phyloP scores from a whole-genome alignment of 1,140 invertebrate genomes.

The Cryptotermes secundus region DNA sequence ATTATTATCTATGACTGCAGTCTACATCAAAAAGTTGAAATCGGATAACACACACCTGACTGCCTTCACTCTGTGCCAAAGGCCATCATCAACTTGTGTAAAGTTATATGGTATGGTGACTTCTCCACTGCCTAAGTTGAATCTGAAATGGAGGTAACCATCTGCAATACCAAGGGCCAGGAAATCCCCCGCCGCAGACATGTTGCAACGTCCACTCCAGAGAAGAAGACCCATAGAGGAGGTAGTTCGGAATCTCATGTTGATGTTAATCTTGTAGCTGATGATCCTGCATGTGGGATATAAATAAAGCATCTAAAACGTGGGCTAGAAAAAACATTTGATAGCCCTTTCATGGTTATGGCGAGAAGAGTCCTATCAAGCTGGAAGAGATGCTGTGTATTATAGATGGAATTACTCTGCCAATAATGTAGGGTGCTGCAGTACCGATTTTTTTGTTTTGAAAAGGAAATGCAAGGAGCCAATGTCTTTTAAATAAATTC shows the following conservation, averaged over 20 bases:
- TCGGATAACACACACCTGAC: conserved; percentile 68
- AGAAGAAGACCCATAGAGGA: conserved; percentile 77
- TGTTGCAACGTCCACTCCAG: conserved; percentile 78
- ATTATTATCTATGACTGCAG: too few relatives aligned
- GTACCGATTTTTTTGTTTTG: too few relatives aligned
- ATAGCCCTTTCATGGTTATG: too few relatives aligned
- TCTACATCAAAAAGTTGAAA: too few relatives aligned
- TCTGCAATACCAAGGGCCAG: conserved; percentile 80
- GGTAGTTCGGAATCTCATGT: conserved; percentile 71
- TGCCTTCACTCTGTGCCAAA: conserved; percentile 87
- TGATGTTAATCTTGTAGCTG: conserved; percentile 77
- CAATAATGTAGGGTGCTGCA: too few relatives aligned
- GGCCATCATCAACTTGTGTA: conserved; percentile 85
- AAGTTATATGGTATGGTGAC: conserved; percentile 79
- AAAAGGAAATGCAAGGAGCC: too few relatives aligned
- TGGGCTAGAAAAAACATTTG: too few relatives aligned
- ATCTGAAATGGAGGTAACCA: conserved; percentile 64
- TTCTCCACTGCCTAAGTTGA: conserved; percentile 72
- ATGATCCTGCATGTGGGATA: conserved; percentile 59
- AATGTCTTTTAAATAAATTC: too few relatives aligned
- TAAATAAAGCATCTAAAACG: not conserved
- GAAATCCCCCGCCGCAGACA: conserved; percentile 67
- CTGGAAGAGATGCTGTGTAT: too few relatives aligned
- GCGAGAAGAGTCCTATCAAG: too few relatives aligned
- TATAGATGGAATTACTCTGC: too few relatives aligned